Conservation (phyloP, 2,113 vertebrate genomes). For the Andinoacara biseriatus region DNA sequence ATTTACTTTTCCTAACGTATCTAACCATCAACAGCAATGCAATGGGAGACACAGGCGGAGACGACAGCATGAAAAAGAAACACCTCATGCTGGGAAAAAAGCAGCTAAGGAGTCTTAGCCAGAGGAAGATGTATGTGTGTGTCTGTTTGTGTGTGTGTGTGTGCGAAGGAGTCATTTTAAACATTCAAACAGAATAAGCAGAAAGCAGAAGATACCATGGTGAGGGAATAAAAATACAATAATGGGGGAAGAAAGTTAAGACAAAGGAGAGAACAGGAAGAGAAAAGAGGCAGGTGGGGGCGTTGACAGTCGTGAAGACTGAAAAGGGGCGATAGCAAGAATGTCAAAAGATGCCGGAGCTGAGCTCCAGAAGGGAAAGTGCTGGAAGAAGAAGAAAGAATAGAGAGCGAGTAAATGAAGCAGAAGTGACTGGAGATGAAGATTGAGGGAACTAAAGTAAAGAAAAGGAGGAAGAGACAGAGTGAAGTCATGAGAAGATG, state of each 20-base stretch:
- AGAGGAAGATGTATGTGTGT: slow-evolving; percentile 18
- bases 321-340: slow-evolving; percentile 30
- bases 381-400: not conserved
- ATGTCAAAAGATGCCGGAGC: slow-evolving; percentile 37
- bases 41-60: slow-evolving; percentile 27
- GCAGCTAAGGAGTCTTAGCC: slow-evolving; percentile 28
- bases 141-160: not conserved
- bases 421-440: slow-evolving; percentile 41
- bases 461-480: slow-evolving; percentile 25
- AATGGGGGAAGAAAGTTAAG: slow-evolving; percentile 12
- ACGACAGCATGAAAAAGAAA: slow-evolving; percentile 44
- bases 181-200: slow-evolving; percentile 34
- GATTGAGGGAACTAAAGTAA: slow-evolving; percentile 36
- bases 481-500: slow-evolving; percentile 51
- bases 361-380: slow-evolving; percentile 35
- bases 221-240: slow-evolving; percentile 16
- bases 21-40: slow-evolving; percentile 26
- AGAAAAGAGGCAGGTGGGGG: slow-evolving; percentile 1
- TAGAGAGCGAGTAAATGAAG: slow-evolving; percentile 28
- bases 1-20: slow-evolving; percentile 41
- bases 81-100: slow-evolving; percentile 55
- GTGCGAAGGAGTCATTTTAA: slow-evolving; percentile 35
- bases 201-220: slow-evolving; percentile 16
- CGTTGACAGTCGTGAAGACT: slow-evolving; percentile 10
- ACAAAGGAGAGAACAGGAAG: slow-evolving; percentile 8